phyloP scores from a whole-genome alignment of 2,113 vertebrate genomes.

The Chaetodon auriga region DNA sequence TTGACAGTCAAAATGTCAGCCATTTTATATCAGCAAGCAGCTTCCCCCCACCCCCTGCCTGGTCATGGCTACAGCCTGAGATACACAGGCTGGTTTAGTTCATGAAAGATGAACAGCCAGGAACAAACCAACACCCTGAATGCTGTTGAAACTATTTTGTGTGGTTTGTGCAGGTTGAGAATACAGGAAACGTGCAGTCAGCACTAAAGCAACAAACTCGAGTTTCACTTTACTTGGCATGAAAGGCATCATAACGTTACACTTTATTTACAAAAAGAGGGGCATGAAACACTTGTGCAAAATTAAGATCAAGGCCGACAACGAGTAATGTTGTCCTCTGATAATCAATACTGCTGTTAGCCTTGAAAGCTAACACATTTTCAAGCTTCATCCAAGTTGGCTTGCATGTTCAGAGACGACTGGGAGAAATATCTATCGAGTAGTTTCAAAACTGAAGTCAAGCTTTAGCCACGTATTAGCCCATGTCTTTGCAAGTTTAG shows the following conservation, averaged over 20 bases:
- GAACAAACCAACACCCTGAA: slow-evolving; percentile 57
- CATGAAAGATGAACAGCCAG: slow-evolving; percentile 63
- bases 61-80: slow-evolving; percentile 68
- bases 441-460: slow-evolving; percentile 33
- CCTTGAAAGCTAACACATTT: slow-evolving; percentile 70
- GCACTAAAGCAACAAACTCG: slow-evolving; percentile 64
- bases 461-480: not conserved
- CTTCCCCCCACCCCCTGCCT: slow-evolving; percentile 64
- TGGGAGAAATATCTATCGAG: slow-evolving; percentile 42
- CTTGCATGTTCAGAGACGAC: slow-evolving; percentile 63
- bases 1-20: slow-evolving; percentile 82
- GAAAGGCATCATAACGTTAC: slow-evolving; percentile 49
- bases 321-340: slow-evolving; percentile 10
- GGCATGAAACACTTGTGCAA: slow-evolving; percentile 20
- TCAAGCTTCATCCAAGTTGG: slow-evolving; percentile 72
- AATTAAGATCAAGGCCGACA: slow-evolving; percentile 29
- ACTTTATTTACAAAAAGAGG: slow-evolving; percentile 58
- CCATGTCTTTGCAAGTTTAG: slow-evolving; percentile 1
- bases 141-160: slow-evolving; percentile 33
- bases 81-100: slow-evolving; percentile 53
- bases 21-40: slow-evolving; percentile 80
- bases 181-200: slow-evolving; percentile 75
- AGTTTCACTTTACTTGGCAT: slow-evolving; percentile 68
- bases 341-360: slow-evolving; percentile 60
- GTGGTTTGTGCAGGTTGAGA: slow-evolving; percentile 61